Base-by-base conservation (phyloP, 2,797 vertebrate genomes). In the Trematomus bernacchii region DNA sequence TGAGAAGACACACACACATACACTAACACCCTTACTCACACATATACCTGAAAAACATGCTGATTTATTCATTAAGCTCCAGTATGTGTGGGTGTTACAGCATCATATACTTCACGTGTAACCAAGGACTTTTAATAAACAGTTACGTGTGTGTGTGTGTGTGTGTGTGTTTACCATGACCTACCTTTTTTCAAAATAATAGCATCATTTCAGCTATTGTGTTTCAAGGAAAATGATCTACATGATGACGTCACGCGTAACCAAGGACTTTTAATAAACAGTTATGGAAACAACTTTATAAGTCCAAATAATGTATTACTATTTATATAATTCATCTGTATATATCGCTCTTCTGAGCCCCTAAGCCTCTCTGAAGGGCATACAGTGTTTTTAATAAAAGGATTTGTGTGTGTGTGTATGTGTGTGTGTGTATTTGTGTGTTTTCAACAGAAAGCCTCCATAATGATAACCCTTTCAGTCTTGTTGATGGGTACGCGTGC, bases 181-280 rank as follows among this genome's bases (percentile, higher is more conserved):
- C n/a, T n/a, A n/a, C n/a, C n/a, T n/a, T n/a, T n/a, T n/a, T n/a
- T n/a, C n/a, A n/a, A n/a, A n/a, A n/a, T n/a, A n/a, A n/a, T n/a
- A n/a, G n/a, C n/a, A n/a, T n/a, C n/a, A n/a, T n/a, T n/a, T n/a
- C n/a, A n/a, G n/a, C n/a, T n/a, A n/a, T n/a, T n/a, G n/a, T n/a
- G n/a, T n/a, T n/a, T n/a, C n/a, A n/a, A n/a, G n/a, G n/a, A n/a
- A n/a, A n/a, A n/a, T n/a, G n/a, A n/a, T n/a, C n/a, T n/a, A n/a
- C n/a, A n/a, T n/a, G n/a, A n/a, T n/a, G n/a, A n/a, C n/a, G n/a
- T 52, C 60, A 66, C 6, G 40, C n/a, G 63, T 44, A 42, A 52
- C 37, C 54, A 77, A 68, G 16, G 64, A 70, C 47, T 18, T 66
- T 48, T 21, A 10, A 73, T 67, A 51, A 75, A 81, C 76, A 63